Evolutionary conservation across 2,797 vertebrate species (phyloP), one percentile per base, ranked within the genome.

Genomic region (Catamblyrhynchus diadema): DNA sequence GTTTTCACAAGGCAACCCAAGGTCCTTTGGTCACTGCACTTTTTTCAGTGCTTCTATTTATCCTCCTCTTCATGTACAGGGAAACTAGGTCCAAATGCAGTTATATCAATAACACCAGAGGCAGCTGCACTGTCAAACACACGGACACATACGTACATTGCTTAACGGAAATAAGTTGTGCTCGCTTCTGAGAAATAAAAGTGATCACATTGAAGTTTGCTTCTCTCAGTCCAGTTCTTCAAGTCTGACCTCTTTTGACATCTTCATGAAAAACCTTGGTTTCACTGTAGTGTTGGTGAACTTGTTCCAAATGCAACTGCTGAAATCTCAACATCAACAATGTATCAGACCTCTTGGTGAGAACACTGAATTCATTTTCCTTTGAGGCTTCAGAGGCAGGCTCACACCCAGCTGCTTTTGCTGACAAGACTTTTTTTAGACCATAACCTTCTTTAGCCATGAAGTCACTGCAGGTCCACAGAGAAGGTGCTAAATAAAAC

Each of bases 251-350:
- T 88, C 27, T 77, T 50, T 41, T 62, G 69, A 72, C 33, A 83
- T 62, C 61, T 80, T 81, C 39, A 62, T 62, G 57, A 69, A 86
- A 92, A 75, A 50, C 5, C 17, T 37, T 54, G 41, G 73, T 88
- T 86, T 70, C 56, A 53, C 23, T 50, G 94, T 93, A 97, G 89
- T 90, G 91, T 95, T 87, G 62, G 77, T 88, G 32, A 82, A 96
- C 33, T 35, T 45, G 35, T 77, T 86, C 44, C 62, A 93, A 86
- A 86, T 2, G 44, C 62, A 81, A 56, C 25, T 14, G 8, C 60
- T 44, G 53, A 78, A 82, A 74, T 85, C 35, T 89, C 81, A 66
- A 8, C 18, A 80, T 37, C 28, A 69, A 41, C 57, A 48, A 44
- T 22, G 69, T 51, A 75, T 21, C 48, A 86, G 33, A 73, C 15